Conservation (phyloP, 2,113 vertebrate genomes). For the Dunckerocampus dactyliophorus region DNA sequence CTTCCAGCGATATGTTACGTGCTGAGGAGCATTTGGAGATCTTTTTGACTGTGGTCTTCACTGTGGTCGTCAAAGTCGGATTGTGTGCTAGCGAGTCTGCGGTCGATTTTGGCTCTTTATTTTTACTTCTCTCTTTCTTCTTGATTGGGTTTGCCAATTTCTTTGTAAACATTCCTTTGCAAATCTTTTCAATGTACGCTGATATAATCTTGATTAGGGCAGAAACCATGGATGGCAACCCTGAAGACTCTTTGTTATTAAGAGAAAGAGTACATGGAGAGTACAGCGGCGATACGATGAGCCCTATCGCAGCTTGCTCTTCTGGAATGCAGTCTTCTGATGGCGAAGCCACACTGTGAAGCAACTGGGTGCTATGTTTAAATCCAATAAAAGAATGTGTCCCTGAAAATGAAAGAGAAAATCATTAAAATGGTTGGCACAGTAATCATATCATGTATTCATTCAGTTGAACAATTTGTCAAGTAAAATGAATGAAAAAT, state of each 20-base stretch:
- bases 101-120: constrained; percentile 80
- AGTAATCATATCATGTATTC: background rate
- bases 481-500: background rate
- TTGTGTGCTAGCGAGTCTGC: constrained; percentile 76
- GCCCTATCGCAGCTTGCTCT: constrained; percentile 34
- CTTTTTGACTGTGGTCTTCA: constrained; percentile 92
- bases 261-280: constrained; percentile 47
- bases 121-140: constrained; percentile 86
- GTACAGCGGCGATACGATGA: constrained; percentile 43
- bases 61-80: constrained; percentile 83
- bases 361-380: background rate
- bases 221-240: constrained; percentile 90
- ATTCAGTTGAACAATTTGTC: background rate
- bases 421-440: background rate
- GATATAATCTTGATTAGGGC: constrained; percentile 84
- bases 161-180: constrained; percentile 99
- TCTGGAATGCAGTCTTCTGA: constrained; percentile 10
- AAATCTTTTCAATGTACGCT: constrained; percentile 90
- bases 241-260: constrained; percentile 58
- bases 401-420: constrained; percentile 70
- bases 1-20: constrained; percentile 84
- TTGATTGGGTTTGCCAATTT: constrained; percentile 90
- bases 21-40: constrained; percentile 88
- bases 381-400: constrained; percentile 55
- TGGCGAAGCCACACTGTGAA: background rate